These are phyloP conservation scores for Gobius niger DNA, from an alignment of 2,113 vertebrate species.

Conservation along the genomic window DNA sequence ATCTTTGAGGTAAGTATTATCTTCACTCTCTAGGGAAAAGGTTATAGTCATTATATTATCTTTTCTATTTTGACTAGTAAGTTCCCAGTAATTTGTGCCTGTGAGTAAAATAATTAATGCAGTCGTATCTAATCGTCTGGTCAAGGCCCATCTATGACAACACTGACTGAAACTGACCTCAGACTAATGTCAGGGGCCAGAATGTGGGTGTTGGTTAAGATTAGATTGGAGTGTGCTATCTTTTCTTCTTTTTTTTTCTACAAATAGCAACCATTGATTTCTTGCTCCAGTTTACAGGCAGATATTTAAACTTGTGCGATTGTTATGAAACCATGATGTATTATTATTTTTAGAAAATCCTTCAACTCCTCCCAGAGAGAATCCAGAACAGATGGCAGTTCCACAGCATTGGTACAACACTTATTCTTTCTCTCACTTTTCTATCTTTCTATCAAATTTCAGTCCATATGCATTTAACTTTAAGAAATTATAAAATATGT, in stretches of 20 bases:
- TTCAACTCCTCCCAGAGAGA: constrained; percentile 95
- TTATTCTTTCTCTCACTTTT: not conserved
- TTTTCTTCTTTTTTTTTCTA: constrained; percentile 17
- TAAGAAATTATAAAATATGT: no score
- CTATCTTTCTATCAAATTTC: not conserved
- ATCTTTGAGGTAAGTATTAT: constrained; percentile 91
- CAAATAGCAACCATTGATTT: constrained; percentile 16
- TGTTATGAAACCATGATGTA: not conserved
- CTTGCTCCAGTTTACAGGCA: not conserved
- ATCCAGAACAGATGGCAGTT: constrained; percentile 98
- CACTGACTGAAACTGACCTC: constrained; percentile 32
- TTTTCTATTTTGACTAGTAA: no score
- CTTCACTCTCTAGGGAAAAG: not conserved
- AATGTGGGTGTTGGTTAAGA: constrained; percentile 17
- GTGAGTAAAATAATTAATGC: no score
- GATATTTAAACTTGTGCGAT: not conserved
- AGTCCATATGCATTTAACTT: not conserved
- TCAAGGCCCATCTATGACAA: constrained; percentile 15
- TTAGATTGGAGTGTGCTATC: constrained; percentile 42
- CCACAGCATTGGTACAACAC: constrained; percentile 92
- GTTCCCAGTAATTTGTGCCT: no score
- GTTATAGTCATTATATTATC: not conserved
- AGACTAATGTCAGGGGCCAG: constrained; percentile 19
- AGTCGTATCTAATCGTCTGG: not conserved
- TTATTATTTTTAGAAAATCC: constrained; percentile 86